phyloP scores from a whole-genome alignment of 2,113 vertebrate species.

The Motacilla alba region DNA sequence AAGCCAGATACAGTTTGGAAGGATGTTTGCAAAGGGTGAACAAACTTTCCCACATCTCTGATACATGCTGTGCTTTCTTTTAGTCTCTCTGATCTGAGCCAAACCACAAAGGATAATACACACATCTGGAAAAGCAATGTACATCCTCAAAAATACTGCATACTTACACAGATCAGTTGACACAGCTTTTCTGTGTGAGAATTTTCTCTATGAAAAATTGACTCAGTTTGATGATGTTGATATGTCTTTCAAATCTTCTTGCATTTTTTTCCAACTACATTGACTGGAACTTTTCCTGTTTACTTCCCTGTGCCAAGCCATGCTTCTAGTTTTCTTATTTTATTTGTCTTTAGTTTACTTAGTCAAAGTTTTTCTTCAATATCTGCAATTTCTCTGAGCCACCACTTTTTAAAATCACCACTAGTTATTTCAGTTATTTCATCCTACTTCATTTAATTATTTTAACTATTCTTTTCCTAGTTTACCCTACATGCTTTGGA shows the following conservation, averaged over 20 bases:
- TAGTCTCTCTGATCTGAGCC: slow-evolving; percentile 9
- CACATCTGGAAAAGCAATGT: slow-evolving; percentile 43
- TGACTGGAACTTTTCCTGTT: background rate
- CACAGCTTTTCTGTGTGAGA: background rate
- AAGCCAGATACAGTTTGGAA: background rate
- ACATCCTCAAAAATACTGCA: background rate
- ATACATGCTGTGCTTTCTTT: background rate
- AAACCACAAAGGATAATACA: slow-evolving; percentile 49
- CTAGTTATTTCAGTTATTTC: background rate
- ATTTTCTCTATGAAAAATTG: background rate
- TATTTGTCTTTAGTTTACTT: background rate
- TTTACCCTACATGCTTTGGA: background rate
- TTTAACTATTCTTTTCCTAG: background rate
- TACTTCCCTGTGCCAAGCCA: background rate
- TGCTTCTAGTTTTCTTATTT: background rate
- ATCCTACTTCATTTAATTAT: background rate
- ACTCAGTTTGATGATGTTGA: background rate
- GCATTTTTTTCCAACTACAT: background rate
- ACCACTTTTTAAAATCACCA: background rate
- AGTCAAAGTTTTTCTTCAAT: background rate
- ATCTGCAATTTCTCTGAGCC: background rate
- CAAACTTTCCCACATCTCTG: slow-evolving; percentile 45
- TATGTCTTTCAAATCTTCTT: background rate
- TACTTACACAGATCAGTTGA: background rate
- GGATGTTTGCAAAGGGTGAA: background rate